Conservation (phyloP, 2,888 invertebrate genomes). For the Pycnomerus fuliginosus region DNA sequence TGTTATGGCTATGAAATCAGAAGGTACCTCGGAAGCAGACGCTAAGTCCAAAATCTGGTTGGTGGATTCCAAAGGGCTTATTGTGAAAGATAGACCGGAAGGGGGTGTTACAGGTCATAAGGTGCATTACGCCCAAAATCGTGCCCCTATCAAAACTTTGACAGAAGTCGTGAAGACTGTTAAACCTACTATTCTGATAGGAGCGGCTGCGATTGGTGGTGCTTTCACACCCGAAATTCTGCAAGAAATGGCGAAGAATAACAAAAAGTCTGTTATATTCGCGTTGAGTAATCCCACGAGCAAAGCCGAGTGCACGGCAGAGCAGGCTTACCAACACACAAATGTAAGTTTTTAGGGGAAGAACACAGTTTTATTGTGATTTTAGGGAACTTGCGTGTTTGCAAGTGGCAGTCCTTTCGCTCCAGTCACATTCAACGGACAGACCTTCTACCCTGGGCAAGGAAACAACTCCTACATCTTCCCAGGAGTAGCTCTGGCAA, state of each 20-base stretch:
- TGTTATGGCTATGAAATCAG: constrained; percentile 88
- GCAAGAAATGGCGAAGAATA: constrained; percentile 78
- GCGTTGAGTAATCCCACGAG: constrained; percentile 97
- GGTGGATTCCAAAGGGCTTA: constrained; percentile 94
- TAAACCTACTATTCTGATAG: constrained; percentile 90
- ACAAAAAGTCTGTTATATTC: constrained; percentile 89
- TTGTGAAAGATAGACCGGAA: constrained; percentile 82
- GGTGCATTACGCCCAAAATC: constrained; percentile 75
- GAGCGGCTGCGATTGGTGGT: constrained; percentile 90
- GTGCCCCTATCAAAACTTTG: constrained; percentile 73
- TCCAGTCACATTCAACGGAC: constrained; percentile 78
- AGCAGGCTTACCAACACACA: constrained; percentile 86
- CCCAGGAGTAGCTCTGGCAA: constrained; percentile 92
- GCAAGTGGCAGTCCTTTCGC: constrained; percentile 97
- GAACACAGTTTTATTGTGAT: constrained; percentile 7
- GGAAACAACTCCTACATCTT: constrained; percentile 98
- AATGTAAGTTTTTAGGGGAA: constrained; percentile 59
- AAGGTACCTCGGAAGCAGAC: constrained; percentile 71
- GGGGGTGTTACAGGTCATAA: constrained; percentile 83
- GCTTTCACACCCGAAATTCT: constrained; percentile 92
- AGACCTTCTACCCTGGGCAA: constrained; percentile 87
- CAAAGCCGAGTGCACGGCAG: constrained; percentile 99
- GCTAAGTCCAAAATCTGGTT: constrained; percentile 87
- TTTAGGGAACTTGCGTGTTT: constrained; percentile 86
- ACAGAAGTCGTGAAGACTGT: constrained; percentile 76